Evolutionary conservation across 2,888 invertebrate genomes (phyloP).

Genomic region (Aleiodes testaceus): DNA sequence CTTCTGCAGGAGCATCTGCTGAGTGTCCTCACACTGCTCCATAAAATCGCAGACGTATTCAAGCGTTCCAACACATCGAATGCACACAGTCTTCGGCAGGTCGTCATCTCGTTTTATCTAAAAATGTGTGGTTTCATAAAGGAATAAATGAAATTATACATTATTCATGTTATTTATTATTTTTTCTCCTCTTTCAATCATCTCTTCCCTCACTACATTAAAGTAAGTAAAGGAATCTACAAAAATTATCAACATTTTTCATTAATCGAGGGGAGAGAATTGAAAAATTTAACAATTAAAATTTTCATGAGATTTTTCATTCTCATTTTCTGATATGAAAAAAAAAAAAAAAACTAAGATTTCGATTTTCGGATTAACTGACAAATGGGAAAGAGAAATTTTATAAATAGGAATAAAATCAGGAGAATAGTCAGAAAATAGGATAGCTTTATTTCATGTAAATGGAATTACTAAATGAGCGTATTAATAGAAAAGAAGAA

Average conservation of each 20-base stretch:
- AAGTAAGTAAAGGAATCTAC: neutral
- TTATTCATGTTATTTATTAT: too few relatives aligned
- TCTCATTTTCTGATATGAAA: too few relatives aligned
- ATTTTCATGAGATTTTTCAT: neutral
- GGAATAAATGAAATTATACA: constrained; percentile 29
- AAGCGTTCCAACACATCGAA: constrained; percentile 61
- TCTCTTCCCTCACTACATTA: neutral
- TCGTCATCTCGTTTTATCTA: constrained; percentile 63
- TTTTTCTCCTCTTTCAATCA: too few relatives aligned
- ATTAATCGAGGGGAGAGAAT: constrained; percentile 19
- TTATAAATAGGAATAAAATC: neutral
- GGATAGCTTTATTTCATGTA: constrained; percentile 52
- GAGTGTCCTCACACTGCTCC: constrained; percentile 58
- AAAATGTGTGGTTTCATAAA: constrained; percentile 44
- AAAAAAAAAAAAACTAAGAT: neutral
- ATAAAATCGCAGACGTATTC: constrained; percentile 65
- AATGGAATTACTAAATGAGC: constrained; percentile 55
- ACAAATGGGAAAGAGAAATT: constrained; percentile 28
- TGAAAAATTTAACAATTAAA: constrained; percentile 13
- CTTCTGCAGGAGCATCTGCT: constrained; percentile 51
- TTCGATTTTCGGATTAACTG: too few relatives aligned
- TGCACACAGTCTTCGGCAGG: constrained; percentile 59
- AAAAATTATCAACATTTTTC: neutral
- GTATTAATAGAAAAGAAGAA: constrained; percentile 42
- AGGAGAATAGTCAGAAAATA: constrained; percentile 49